A percentile compares a stretch with the other conserved stretches of the same genome.
These are phyloP conservation scores for Calliphora vomitoria DNA, from an alignment of 2,888 invertebrate species.

Conservation along the genomic window DNA sequence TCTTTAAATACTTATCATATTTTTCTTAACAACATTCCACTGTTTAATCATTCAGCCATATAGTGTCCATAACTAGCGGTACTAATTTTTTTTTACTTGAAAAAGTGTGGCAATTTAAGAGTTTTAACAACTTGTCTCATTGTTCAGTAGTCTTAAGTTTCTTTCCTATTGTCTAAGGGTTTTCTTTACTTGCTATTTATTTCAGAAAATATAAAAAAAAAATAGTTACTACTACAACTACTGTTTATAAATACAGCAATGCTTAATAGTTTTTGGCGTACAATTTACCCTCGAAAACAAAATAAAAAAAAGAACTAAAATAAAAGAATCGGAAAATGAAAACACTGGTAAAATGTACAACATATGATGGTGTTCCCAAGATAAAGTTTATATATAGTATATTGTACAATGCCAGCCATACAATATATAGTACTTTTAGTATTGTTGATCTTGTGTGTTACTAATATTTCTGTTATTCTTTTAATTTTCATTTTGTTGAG, in stretches of 20 bases:
- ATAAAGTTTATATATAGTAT: conserved; percentile 26
- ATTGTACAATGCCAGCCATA: not conserved
- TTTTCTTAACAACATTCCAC: not conserved
- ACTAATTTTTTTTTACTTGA: not conserved
- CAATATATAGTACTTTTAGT: too few relatives aligned
- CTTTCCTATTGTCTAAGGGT: not conserved
- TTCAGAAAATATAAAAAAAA: not conserved
- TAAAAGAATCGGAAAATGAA: not conserved
- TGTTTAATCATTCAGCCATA: not conserved
- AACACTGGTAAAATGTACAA: conserved; percentile 30
- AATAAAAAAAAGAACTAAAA: not conserved
- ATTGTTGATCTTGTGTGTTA: conserved; percentile 42
- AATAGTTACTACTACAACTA: not conserved
- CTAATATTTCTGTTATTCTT: conserved; percentile 28
- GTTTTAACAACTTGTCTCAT: conserved; percentile 18
- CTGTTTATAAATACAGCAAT: not conserved
- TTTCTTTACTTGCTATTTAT: not conserved
- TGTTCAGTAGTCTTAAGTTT: not conserved
- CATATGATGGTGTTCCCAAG: conserved; percentile 64
- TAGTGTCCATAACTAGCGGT: not conserved
- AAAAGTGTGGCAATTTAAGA: conserved; percentile 5
- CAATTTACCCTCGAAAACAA: conserved; percentile 2
- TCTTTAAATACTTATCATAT: too few relatives aligned
- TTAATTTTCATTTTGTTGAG: conserved; percentile 37
- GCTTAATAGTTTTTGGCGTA: conserved; percentile 37